phyloP scores from a whole-genome alignment of 2,797 vertebrate species.

The Ambastaia sidthimunki region DNA sequence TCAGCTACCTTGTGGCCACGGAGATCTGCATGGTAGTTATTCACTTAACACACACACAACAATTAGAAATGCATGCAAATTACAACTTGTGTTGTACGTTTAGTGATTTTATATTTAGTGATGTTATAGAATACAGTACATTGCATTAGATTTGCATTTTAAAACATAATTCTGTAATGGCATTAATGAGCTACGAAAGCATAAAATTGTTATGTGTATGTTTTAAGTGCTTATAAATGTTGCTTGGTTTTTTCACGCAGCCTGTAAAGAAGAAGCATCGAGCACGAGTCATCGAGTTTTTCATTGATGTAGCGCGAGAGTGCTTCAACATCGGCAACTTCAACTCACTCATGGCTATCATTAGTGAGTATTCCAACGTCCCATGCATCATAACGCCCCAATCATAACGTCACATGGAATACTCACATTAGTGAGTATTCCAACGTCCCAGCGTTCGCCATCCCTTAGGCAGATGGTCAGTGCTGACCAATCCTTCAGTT shows the following conservation, averaged over 20 bases:
- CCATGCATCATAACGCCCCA: too few relatives aligned
- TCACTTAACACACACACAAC: neutral
- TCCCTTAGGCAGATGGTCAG: too few relatives aligned
- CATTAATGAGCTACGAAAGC: neutral
- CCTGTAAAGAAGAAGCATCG: conserved; percentile 93
- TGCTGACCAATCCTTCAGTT: neutral
- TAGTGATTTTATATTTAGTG: neutral
- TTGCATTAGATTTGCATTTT: neutral
- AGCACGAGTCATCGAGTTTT: conserved; percentile 91
- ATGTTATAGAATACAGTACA: neutral
- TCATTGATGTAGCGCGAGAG: conserved; percentile 92
- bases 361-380: conserved; percentile 83
- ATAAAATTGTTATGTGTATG: neutral
- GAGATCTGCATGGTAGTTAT: conserved; percentile 93
- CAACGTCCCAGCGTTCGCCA: too few relatives aligned
- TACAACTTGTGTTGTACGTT: neutral
- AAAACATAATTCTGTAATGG: neutral
- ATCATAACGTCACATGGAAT: too few relatives aligned
- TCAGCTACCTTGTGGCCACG: conserved; percentile 93
- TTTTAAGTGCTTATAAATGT: conserved; percentile 11
- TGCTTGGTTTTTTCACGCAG: conserved; percentile 65
- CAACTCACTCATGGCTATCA: conserved; percentile 96
- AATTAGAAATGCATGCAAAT: conserved; percentile 25
- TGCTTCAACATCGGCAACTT: conserved; percentile 98
- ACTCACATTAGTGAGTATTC: too few relatives aligned